These are phyloP conservation scores for Melitaea athalia DNA, from an alignment of 2,888 invertebrate genomes.

Conservation along the genomic window DNA sequence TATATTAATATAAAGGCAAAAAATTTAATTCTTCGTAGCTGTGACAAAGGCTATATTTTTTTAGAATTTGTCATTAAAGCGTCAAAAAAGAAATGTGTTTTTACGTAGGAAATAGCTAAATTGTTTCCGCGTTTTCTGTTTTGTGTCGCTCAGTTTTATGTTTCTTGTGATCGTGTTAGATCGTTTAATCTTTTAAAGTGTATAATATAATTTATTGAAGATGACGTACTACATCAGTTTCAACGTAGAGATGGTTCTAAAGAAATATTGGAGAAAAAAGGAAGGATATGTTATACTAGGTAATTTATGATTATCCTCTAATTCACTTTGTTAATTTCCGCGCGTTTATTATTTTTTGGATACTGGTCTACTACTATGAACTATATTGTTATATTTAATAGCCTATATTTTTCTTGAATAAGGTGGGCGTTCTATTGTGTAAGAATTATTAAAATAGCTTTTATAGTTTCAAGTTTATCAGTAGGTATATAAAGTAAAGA, in stretches of 20 bases:
- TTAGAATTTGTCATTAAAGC: not conserved
- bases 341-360: not conserved
- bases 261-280: slow-evolving; percentile 58
- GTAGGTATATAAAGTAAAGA: too few species aligned
- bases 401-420: too few species aligned
- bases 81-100: slow-evolving; percentile 9
- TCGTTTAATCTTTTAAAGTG: not conserved
- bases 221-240: slow-evolving; percentile 27
- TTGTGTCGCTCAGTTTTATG: slow-evolving; percentile 10
- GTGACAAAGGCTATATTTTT: not conserved
- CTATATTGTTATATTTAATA: too few species aligned
- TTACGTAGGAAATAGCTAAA: slow-evolving; percentile 10
- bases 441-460: too few species aligned
- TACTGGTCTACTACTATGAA: not conserved
- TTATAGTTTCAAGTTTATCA: too few species aligned
- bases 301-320: slow-evolving; percentile 41
- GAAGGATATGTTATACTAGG: slow-evolving; percentile 67
- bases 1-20: not conserved
- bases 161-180: slow-evolving; percentile 7
- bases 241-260: slow-evolving; percentile 53
- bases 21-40: too few species aligned
- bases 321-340: too few species aligned
- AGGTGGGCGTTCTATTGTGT: too few species aligned
- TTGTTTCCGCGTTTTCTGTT: slow-evolving; percentile 15
- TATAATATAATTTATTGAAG: not conserved